Evolutionary conservation across 2,113 vertebrate species (phyloP), one percentile per base, ranked within the genome.

Genomic region (Ctenodactylus gundi): DNA sequence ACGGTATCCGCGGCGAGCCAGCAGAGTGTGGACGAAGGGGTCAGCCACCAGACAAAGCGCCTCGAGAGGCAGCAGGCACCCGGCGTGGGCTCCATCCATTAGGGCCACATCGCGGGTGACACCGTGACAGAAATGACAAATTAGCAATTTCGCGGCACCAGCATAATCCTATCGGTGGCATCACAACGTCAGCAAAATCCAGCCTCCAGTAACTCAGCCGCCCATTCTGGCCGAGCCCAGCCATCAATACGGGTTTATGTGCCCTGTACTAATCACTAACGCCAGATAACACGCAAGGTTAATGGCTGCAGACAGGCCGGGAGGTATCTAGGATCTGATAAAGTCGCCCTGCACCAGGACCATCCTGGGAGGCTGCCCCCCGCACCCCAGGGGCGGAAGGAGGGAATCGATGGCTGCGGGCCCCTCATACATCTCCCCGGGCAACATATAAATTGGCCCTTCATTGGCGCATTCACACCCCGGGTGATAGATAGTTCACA

Each of bases 141-240:
- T 98, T 98, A 98, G 98, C 98, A 98, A 98, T 98, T 98, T 98
- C 97, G 89, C 94, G 76, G 97, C 92, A 88, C 82, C 65, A 93
- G 97, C 96, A 98, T 98, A 98, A 98, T 95, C 87, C 98, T 99
- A 99, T 99, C 98, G 95, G 98, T 98, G 97, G 97, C 98, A 99
- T 99, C 98, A 98, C 98, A 97, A 97, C 98, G 98, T 99, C 99
- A 99, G 99, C 99, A 99, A 97, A 98, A 98, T 94, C 97, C 97
- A 96, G 95, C 94, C 96, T 97, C 97, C 97, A 97, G 98, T 98
- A 98, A 98, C 93, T 98, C 98, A 98, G 97, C 96, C 91, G 88
- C 76, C 97, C 96, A 97, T 98, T 98, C 98, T 98, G 97, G 97
- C 94, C 95, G 91, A 94, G 96, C 95, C 94, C 73, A 87, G 97